Conservation (phyloP, 1,140 invertebrate species). For the Drosophila teissieri region DNA sequence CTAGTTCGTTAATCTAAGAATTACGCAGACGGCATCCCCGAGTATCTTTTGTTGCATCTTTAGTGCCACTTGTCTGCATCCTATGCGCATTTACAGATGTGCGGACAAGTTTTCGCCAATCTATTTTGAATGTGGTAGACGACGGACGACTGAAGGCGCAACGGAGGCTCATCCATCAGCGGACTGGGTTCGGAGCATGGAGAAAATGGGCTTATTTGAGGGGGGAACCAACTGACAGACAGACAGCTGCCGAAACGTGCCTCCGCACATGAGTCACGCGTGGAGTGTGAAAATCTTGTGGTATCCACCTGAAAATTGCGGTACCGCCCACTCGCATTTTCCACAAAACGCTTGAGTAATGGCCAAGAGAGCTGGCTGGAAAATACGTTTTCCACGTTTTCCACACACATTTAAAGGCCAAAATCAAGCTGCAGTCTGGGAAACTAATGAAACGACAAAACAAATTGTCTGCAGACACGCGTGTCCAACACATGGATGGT, state of each 20-base stretch:
- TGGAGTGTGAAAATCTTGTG: conserved; percentile 49
- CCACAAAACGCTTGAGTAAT: conserved; percentile 40
- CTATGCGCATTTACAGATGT: conserved; percentile 55
- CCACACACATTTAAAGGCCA: conserved; percentile 34
- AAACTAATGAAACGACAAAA: conserved; percentile 69
- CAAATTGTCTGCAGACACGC: conserved; percentile 74
- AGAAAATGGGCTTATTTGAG: conserved; percentile 19
- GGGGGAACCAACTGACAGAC: conserved; percentile 36
- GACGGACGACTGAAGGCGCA: conserved; percentile 15
- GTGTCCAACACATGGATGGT: conserved; percentile 51
- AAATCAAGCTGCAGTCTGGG: conserved; percentile 27
- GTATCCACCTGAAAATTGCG: conserved; percentile 34
- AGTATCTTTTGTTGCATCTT: conserved; percentile 32
- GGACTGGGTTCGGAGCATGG: conserved; percentile 33
- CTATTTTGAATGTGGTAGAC: conserved; percentile 62
- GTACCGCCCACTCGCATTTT: conserved; percentile 33
- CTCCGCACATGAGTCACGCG: conserved; percentile 70
- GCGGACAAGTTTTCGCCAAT: conserved; percentile 67
- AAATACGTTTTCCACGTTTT: conserved; percentile 47
- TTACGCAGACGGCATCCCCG: conserved; percentile 12
- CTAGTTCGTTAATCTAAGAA: conserved; percentile 17
- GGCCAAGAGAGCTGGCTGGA: conserved; percentile 26
- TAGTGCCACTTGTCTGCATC: conserved; percentile 35
- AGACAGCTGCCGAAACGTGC: conserved; percentile 72
- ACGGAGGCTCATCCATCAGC: conserved; percentile 65